A percentile compares a stretch with the other conserved stretches of the same genome.
phyloP scores from a whole-genome alignment of 2,113 vertebrate genomes.

The Gobius niger region DNA sequence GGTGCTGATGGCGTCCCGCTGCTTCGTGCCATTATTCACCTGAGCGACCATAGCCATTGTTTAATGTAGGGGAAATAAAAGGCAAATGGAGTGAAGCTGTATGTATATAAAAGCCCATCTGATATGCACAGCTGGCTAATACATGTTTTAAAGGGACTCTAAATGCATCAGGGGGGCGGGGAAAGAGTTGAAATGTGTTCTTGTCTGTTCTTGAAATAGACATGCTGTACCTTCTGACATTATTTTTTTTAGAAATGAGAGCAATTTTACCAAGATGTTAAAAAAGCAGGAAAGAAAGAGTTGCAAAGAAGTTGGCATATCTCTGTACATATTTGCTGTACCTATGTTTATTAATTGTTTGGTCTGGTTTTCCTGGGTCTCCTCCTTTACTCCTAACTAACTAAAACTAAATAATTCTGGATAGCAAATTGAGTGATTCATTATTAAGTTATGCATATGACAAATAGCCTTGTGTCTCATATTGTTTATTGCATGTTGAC shows the following conservation, averaged over 20 bases:
- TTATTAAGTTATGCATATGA: background rate
- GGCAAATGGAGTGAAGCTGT: constrained; percentile 38
- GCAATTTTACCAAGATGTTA: background rate
- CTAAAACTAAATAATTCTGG: too few relatives aligned
- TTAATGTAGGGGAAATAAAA: constrained; percentile 53
- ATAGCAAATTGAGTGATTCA: background rate
- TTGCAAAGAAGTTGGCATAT: too few relatives aligned
- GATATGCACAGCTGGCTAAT: background rate
- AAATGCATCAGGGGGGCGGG: background rate
- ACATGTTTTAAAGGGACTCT: background rate
- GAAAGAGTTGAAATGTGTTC: background rate
- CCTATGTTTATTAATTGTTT: too few relatives aligned
- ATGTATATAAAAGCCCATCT: background rate
- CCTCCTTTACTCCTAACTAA: too few relatives aligned
- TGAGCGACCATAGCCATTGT: constrained; percentile 51
- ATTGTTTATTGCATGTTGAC: background rate
- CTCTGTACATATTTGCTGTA: too few relatives aligned
- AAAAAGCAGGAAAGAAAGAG: too few relatives aligned
- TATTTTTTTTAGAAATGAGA: background rate
- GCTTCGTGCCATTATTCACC: constrained; percentile 47
- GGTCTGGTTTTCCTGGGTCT: too few relatives aligned
- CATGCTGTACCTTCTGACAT: background rate
- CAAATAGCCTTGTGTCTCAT: background rate
- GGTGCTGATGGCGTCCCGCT: constrained; percentile 46
- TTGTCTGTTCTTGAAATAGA: background rate